Conservation (phyloP, 2,888 invertebrate species). For the Plebejus anna region DNA sequence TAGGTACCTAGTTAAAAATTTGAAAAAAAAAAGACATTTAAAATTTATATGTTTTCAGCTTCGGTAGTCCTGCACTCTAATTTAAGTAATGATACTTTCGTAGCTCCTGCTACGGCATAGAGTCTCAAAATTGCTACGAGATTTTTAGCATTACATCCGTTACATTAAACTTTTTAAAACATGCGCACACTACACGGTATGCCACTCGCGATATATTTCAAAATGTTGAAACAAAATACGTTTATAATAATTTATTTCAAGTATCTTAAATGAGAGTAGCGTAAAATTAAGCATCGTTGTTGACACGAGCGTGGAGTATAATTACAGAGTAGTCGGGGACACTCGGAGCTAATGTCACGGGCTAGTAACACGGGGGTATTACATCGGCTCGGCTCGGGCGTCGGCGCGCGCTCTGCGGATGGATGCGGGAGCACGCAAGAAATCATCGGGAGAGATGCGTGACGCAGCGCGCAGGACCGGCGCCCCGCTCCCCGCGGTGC, state of each 20-base stretch:
- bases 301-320: neutral
- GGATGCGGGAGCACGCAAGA: conserved; percentile 69
- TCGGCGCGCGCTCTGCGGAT: conserved; percentile 64
- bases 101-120: neutral
- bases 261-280: neutral
- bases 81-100: neutral
- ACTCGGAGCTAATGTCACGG: conserved; percentile 34
- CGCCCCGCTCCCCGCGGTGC: conserved; percentile 58
- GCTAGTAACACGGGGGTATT: conserved; percentile 45
- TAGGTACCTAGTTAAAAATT: no score
- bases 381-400: conserved; percentile 49
- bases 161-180: neutral
- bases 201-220: neutral
- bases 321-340: neutral
- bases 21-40: neutral
- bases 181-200: neutral
- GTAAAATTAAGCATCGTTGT: conserved; percentile 10
- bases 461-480: conserved; percentile 77
- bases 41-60: neutral
- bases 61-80: neutral
- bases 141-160: neutral
- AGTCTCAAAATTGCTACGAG: conserved; percentile 2
- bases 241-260: neutral
- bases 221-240: neutral
- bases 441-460: conserved; percentile 73